phyloP scores from a whole-genome alignment of 2,797 vertebrate genomes.

The Gymnopithys bicolor region DNA sequence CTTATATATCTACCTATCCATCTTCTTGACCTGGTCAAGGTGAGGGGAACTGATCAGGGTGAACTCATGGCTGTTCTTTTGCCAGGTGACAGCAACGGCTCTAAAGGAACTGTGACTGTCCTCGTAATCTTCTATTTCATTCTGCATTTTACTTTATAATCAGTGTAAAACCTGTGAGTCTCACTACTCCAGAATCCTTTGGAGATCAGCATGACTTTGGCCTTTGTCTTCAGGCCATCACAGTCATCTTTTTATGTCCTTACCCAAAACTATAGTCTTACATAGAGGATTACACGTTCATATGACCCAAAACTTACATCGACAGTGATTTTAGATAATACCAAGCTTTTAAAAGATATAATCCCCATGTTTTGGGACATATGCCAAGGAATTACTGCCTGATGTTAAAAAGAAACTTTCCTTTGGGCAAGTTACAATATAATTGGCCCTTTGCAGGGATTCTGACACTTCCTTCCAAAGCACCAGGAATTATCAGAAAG shows the following conservation, averaged over 20 bases:
- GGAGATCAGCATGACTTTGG: neutral
- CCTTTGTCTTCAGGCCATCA: neutral
- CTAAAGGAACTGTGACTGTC: neutral
- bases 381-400: neutral
- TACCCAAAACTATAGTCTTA: neutral
- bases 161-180: neutral
- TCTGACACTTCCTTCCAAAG: conserved; percentile 6
- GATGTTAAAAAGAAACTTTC: neutral
- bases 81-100: neutral
- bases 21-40: neutral
- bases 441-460: neutral
- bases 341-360: neutral
- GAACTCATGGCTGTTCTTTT: neutral
- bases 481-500: neutral
- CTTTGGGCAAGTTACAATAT: neutral
- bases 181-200: neutral
- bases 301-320: neutral
- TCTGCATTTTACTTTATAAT: neutral
- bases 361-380: neutral
- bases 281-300: neutral
- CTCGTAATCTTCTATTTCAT: neutral
- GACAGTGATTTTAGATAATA: neutral
- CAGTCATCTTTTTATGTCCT: neutral
- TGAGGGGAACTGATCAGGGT: neutral
- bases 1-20: neutral